These are phyloP conservation scores for Actenoides lindsayi DNA, from an alignment of 2,113 vertebrate genomes.

Conservation along the genomic window DNA sequence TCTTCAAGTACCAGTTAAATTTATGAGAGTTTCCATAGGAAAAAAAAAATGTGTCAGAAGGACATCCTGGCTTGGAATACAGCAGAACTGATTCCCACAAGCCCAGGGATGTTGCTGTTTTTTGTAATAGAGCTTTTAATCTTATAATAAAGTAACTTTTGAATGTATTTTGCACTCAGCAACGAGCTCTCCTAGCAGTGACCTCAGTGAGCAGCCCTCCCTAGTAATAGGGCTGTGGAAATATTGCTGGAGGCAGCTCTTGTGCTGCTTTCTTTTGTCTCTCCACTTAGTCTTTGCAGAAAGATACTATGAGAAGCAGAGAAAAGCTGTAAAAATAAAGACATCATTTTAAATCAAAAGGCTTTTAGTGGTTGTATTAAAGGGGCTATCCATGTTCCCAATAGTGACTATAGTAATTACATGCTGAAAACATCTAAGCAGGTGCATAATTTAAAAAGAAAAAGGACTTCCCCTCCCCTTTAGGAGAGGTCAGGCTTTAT, in stretches of 20 bases:
- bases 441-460: conserved; percentile 30
- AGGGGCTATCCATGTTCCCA: background rate
- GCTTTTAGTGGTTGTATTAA: conserved; percentile 35
- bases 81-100: conserved; percentile 2
- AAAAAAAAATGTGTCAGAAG: background rate
- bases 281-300: conserved; percentile 10
- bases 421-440: background rate
- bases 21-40: background rate
- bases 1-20: background rate
- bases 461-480: background rate
- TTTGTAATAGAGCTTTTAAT: conserved; percentile 31
- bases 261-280: conserved; percentile 30
- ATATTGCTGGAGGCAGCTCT: conserved; percentile 54
- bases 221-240: conserved; percentile 12
- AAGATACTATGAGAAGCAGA: conserved; percentile 23
- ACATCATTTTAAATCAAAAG: conserved; percentile 31
- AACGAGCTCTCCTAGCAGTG: background rate
- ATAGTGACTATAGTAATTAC: background rate
- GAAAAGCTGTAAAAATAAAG: conserved; percentile 38
- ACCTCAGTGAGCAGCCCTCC: conserved; percentile 28
- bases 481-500: background rate
- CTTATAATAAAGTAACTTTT: conserved; percentile 22
- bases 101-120: background rate
- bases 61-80: background rate
- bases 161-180: background rate